Conservation (phyloP, 2,797 vertebrate genomes). For the Hydrocynus forskahlii region DNA sequence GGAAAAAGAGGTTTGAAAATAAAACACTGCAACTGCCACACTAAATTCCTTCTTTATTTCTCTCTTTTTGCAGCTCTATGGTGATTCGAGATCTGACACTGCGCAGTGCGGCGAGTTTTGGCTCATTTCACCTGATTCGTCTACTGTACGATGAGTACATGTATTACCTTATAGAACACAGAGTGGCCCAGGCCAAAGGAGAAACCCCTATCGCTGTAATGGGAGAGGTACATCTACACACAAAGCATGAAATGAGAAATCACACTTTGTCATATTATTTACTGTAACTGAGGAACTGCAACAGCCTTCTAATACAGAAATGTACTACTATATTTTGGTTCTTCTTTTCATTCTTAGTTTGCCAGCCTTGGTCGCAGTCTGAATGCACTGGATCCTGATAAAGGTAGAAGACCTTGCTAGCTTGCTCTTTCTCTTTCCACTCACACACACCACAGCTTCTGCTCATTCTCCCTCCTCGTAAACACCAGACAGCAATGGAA, state of each 20-base stretch:
- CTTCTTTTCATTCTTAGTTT: constrained; percentile 76
- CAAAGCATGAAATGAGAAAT: constrained; percentile 7
- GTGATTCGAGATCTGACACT: constrained; percentile 93
- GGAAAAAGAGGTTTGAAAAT: not conserved
- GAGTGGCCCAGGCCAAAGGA: constrained; percentile 91
- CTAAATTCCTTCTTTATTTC: not conserved
- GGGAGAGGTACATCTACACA: constrained; percentile 84
- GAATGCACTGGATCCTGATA: constrained; percentile 88
- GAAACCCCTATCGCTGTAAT: constrained; percentile 94
- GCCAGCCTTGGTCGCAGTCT: constrained; percentile 88
- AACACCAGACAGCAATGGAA: too few species aligned
- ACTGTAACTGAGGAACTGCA: constrained; percentile 21
- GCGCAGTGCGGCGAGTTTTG: constrained; percentile 92
- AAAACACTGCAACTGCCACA: not conserved
- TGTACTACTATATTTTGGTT: constrained; percentile 4
- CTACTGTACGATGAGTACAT: constrained; percentile 95
- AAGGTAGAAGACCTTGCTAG: constrained; percentile 77
- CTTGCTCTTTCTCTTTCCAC: not conserved
- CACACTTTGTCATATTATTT: not conserved
- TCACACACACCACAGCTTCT: too few species aligned
- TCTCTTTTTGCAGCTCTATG: constrained; percentile 83
- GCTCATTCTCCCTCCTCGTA: too few species aligned
- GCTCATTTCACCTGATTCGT: constrained; percentile 93
- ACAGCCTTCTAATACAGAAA: not conserved
- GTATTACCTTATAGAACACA: constrained; percentile 95